These are phyloP conservation scores for Drosophila rhopaloa DNA, from an alignment of 1,140 invertebrate species.

Conservation along the genomic window DNA sequence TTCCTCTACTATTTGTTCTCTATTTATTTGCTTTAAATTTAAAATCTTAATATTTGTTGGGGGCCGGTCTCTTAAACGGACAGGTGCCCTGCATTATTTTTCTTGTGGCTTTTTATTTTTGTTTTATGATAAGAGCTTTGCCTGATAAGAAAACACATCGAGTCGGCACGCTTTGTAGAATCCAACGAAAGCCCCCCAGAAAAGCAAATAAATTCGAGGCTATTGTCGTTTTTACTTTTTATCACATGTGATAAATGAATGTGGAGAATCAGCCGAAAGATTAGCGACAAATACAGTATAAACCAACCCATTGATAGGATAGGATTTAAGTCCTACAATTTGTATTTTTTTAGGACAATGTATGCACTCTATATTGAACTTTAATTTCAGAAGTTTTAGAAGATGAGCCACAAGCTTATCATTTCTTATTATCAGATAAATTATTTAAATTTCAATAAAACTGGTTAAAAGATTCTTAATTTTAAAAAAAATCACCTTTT, in stretches of 20 bases:
- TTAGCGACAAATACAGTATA: slow-evolving; percentile 39
- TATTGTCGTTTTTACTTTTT: slow-evolving; percentile 50
- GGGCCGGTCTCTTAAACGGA: slow-evolving; percentile 36
- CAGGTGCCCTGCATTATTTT: slow-evolving; percentile 11
- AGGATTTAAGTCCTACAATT: no score
- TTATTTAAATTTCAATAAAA: no score
- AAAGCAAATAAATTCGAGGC: slow-evolving; percentile 53
- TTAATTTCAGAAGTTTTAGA: no score
- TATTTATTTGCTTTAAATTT: neutral
- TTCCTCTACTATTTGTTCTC: neutral
- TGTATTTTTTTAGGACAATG: no score
- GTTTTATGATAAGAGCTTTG: slow-evolving; percentile 45
- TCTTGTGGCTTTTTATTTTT: slow-evolving; percentile 8
- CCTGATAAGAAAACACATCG: slow-evolving; percentile 23
- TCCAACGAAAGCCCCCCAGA: slow-evolving; percentile 25
- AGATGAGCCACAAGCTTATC: no score
- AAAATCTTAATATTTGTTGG: slow-evolving; percentile 17
- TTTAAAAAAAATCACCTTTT: no score
- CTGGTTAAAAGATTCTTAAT: no score
- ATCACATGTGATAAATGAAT: slow-evolving; percentile 61
- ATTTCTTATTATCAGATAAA: no score
- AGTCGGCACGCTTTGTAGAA: slow-evolving; percentile 67
- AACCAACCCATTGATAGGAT: neutral
- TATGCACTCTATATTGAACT: no score
- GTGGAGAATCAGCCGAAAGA: slow-evolving; percentile 44